Percentiles rank a stretch among this genome's conserved stretches.
These are phyloP conservation scores for Eriocheir sinensis DNA, from an alignment of 1,140 invertebrate genomes.

Conservation along the genomic window DNA sequence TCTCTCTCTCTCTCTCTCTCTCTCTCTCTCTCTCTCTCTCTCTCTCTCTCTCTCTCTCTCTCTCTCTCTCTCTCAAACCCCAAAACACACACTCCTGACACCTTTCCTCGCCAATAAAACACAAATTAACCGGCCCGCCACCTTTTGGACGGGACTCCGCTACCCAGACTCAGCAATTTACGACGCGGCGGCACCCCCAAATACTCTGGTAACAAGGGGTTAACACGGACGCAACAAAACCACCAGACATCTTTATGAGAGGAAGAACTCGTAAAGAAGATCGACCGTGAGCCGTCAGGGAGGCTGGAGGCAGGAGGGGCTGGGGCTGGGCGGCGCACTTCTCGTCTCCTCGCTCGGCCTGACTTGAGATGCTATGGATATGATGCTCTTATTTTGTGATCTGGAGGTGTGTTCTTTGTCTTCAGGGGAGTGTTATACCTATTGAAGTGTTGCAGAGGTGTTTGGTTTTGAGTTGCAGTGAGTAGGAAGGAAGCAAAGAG, in stretches of 20 bases:
- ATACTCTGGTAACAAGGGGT: constrained; percentile 68
- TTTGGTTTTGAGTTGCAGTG: neutral
- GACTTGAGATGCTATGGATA: neutral
- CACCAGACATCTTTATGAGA: constrained; percentile 69
- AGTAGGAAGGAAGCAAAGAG: neutral
- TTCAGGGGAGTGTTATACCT: neutral
- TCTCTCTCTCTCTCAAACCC: neutral
- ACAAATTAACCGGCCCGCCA: constrained; percentile 56
- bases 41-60: neutral
- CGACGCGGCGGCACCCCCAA: constrained; percentile 29
- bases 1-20: neutral
- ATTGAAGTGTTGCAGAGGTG: neutral
- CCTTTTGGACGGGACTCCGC: constrained; percentile 54
- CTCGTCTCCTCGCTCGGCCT: too few relatives aligned
- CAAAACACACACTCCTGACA: neutral
- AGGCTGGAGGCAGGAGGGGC: neutral
- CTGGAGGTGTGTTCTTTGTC: too few relatives aligned
- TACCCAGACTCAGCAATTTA: constrained; percentile 65
- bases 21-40: constrained; percentile 10
- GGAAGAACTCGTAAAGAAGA: constrained; percentile 67
- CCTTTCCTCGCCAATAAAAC: constrained; percentile 6
- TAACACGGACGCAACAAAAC: constrained; percentile 65
- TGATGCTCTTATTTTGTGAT: neutral
- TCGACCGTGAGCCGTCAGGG: constrained; percentile 42
- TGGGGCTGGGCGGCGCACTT: neutral